Evolutionary conservation across 1,140 invertebrate species (phyloP).

Genomic region (Drosophila mauritiana): DNA sequence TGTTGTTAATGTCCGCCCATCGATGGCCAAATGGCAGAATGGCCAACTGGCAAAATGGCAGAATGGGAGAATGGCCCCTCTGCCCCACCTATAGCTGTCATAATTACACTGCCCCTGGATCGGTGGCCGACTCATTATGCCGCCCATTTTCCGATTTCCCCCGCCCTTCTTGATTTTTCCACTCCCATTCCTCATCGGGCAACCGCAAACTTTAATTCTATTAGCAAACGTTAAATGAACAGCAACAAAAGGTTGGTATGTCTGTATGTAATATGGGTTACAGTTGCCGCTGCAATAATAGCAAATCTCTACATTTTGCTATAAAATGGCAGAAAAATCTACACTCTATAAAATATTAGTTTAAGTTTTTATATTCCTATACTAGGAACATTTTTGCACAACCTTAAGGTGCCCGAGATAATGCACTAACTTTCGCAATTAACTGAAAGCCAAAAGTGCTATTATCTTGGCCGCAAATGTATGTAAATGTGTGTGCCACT

Average conservation of each 20-base stretch:
- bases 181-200: constrained; percentile 8
- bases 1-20: constrained; percentile 49
- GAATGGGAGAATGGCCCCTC: constrained; percentile 9
- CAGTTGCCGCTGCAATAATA: neutral
- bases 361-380: no score
- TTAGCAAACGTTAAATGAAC: constrained; percentile 82
- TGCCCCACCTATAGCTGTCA: constrained; percentile 52
- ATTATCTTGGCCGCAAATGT: constrained; percentile 30
- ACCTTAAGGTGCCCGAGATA: neutral
- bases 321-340: neutral
- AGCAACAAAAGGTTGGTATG: constrained; percentile 20
- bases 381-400: no score
- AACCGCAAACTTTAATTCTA: constrained; percentile 83
- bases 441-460: constrained; percentile 7
- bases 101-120: constrained; percentile 61
- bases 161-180: neutral
- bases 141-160: constrained; percentile 31
- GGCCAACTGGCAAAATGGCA: constrained; percentile 26
- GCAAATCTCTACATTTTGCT: neutral
- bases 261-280: constrained; percentile 5
- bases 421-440: neutral
- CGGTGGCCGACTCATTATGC: constrained; percentile 65
- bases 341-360: no score
- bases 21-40: constrained; percentile 15
- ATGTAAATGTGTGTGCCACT: constrained; percentile 51